Base-by-base conservation (phyloP, 2,797 vertebrate genomes). In the Chaunax sp. region DNA sequence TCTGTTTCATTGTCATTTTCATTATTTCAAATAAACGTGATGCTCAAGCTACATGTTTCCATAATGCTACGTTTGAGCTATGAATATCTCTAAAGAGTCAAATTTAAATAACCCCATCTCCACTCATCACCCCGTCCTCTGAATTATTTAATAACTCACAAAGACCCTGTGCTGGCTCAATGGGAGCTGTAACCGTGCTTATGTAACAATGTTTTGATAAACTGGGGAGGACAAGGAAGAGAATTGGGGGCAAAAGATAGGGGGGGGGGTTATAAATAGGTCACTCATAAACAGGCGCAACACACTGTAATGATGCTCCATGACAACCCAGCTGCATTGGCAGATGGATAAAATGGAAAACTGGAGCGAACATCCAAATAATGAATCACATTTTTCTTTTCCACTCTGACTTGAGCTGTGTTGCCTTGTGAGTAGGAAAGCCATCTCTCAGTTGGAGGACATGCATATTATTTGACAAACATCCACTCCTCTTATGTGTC, bases 181-280 rank as follows among this genome's bases (percentile, higher is more conserved):
- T 70, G n/a, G 19, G 46, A 41, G 33, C 38, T 7, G 63, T 75
- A 82, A 84, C 73, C 19, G 0, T 80, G 70, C 15, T 40, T 40
- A 15, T 40, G 14, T 16, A 40, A 40, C 38, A 13, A 16, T 40
- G 38, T 87, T 88, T 83, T 82, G 66, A 78, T 82, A 78, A 89
- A 83, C 69, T 65, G 70, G 69, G 79, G 68, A 82, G 56, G 76
- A 78, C 64, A 74, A 77, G 58, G 55, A 68, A 72, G 78, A 58
- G 69, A 83, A 88, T 84, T 81, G 81, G 85, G 87, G 88, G 69
- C 85, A 86, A 68, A 65, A 75, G 78, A 84, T 28, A 13, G 35
- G 5, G 38, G 19, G 75, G 71, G 69, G 85, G 87, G 84, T 81
- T 88, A 87, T 89, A 93, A 93, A 91, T 93, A 92, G 92, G 93